Evolutionary conservation across 2,113 vertebrate genomes (phyloP), one percentile per base, ranked within the genome.

Genomic region (Gnathonemus longibarbis): DNA sequence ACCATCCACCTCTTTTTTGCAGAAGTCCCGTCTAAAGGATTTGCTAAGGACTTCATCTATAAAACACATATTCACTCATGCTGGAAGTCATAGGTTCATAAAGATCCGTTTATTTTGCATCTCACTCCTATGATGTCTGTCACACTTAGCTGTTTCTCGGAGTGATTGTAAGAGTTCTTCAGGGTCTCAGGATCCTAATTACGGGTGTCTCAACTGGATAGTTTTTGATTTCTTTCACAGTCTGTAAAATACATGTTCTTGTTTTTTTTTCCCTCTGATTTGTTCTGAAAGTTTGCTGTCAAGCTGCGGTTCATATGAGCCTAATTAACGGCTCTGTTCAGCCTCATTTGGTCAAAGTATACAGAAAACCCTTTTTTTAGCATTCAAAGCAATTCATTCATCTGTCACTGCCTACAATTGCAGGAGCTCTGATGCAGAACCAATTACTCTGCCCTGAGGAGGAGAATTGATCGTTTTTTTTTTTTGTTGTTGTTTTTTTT

Each of bases 381-480:
- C 94, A 95, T 96, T 96, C 95, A 95, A 94, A 96, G 95, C 95
- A 95, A 95, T 96, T 96, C 95, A 96, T 96, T 96, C 95, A 96
- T 95, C 95, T 96, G 95, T 96, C 96, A 96, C 94, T 94, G 91
- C 91, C 89, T 94, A 93, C 93, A 93, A 93, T 92, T 91, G 94
- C 94, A 93, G 92, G 93, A 94, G 95, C 94, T 94, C 92, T 93
- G 95, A 96, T 96, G 96, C 96, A 96, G 95, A 96, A 96, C 96
- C 96, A 96, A 96, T 96, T 96, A 96, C 94, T 93, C 95, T 94
- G 94, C 93, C 94, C 93, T 94, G 94, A 93, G 91, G 93, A 95
- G 94, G 94, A 91, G 91, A 95, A 96, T 96, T 95, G 95, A 96
- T 96, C 90, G 90, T 91, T 91, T 94, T 94, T 94, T 93, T 93